These are phyloP conservation scores for Lingula anatina DNA, from an alignment of 2,888 invertebrate genomes.

Conservation along the genomic window DNA sequence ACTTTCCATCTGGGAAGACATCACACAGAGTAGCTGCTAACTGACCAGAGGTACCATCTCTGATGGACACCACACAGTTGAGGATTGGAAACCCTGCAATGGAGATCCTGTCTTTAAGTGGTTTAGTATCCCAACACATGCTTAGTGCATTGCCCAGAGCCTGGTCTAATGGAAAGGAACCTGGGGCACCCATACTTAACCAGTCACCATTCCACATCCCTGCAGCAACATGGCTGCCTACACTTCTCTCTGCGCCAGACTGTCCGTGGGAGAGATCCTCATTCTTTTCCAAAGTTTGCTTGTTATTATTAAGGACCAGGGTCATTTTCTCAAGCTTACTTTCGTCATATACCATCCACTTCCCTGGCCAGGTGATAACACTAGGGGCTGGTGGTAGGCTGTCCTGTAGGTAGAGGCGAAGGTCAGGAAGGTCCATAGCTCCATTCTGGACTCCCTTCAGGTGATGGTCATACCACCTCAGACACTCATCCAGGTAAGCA, in stretches of 20 bases:
- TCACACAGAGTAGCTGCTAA: neutral
- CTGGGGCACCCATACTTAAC: neutral
- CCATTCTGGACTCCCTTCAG: constrained; percentile 6
- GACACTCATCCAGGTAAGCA: constrained; percentile 9
- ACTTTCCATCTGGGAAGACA: neutral
- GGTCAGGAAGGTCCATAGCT: neutral
- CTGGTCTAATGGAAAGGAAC: neutral
- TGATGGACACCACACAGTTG: neutral
- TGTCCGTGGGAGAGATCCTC: too few species aligned
- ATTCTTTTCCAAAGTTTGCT: too few species aligned
- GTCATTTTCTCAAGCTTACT: too few species aligned
- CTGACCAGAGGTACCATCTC: neutral
- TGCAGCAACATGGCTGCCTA: too few species aligned
- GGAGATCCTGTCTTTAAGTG: neutral
- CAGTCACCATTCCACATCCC: neutral
- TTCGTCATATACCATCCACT: neutral
- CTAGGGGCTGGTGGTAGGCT: neutral
- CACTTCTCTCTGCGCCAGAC: too few species aligned
- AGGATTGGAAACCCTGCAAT: neutral
- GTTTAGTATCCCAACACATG: neutral
- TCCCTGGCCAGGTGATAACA: neutral
- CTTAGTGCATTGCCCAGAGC: neutral
- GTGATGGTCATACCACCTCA: constrained; percentile 15
- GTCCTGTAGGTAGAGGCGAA: neutral
- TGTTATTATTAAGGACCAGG: too few species aligned